Conservation (phyloP, 37 sponge, comb jelly and placozoan genomes). For the Ephydatia muelleri region DNA sequence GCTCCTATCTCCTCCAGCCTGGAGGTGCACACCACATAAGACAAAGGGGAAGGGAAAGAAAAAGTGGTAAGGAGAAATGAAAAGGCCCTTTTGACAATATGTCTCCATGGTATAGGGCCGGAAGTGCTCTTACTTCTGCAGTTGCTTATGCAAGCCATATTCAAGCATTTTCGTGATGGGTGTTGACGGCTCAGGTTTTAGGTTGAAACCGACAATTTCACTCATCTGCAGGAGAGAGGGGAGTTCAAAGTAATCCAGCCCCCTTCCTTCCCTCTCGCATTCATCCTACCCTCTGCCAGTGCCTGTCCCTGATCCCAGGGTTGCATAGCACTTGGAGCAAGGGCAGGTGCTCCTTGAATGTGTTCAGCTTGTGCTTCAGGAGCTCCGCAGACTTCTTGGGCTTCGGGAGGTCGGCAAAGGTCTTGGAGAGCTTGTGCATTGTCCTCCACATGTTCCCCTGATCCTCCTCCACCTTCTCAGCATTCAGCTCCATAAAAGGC, state of each 20-base stretch:
- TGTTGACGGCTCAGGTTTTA: conserved; percentile 88
- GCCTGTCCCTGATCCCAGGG: conserved; percentile 91
- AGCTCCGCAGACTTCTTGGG: conserved; percentile 85
- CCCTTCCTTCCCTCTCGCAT: too few relatives aligned
- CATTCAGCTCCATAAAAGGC: conserved; percentile 89
- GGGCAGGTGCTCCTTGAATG: conserved; percentile 92
- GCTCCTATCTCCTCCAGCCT: conserved; percentile 93
- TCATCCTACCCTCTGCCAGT: conserved; percentile 90
- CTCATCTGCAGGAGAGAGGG: conserved; percentile 65
- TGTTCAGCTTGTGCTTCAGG: conserved; percentile 86
- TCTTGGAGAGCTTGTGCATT: conserved; percentile 90
- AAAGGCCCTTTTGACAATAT: not conserved
- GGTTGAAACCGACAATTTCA: conserved; percentile 87
- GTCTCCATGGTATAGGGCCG: not conserved
- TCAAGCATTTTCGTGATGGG: conserved; percentile 85
- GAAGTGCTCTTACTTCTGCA: conserved; percentile 67
- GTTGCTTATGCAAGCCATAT: conserved; percentile 80
- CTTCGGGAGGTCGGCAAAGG: conserved; percentile 81
- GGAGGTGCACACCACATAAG: not conserved
- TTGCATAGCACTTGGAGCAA: conserved; percentile 89
- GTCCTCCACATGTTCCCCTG: conserved; percentile 86
- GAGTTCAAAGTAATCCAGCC: not conserved
- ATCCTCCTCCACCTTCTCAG: conserved; percentile 93
- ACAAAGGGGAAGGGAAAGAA: too few relatives aligned
- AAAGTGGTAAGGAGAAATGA: not conserved